A percentile compares a stretch with the other conserved stretches of the same genome.
Conservation (phyloP, 2,797 vertebrate genomes). For the Mallotus villosus region DNA sequence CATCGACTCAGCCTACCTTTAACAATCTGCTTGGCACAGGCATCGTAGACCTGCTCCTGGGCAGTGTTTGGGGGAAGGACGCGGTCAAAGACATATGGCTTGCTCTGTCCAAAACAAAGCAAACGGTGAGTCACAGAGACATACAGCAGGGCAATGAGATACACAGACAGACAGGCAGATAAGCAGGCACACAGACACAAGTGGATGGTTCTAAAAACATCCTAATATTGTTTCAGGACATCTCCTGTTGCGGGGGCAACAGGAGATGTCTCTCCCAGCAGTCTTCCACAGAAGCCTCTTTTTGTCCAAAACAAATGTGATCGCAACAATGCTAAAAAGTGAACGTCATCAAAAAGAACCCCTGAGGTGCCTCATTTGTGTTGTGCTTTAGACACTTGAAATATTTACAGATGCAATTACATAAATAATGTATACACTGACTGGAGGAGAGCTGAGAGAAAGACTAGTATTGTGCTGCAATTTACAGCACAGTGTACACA, state of each 20-base stretch:
- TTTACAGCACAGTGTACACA: too few species aligned
- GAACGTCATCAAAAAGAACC: too few species aligned
- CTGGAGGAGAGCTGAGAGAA: too few species aligned
- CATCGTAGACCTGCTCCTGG: constrained; percentile 89
- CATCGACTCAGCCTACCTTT: constrained; percentile 75
- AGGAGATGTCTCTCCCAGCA: not conserved
- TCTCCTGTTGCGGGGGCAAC: not conserved
- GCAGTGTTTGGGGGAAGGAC: constrained; percentile 85
- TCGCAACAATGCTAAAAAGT: too few species aligned
- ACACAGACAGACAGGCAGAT: not conserved
- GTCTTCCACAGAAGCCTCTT: not conserved
- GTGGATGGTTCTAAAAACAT: not conserved
- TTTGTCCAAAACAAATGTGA: not conserved
- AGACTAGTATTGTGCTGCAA: too few species aligned
- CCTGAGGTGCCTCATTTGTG: not conserved
- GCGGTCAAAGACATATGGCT: constrained; percentile 86
- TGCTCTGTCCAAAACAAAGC: constrained; percentile 74
- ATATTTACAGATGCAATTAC: too few species aligned
- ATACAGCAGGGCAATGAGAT: not conserved
- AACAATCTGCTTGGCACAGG: constrained; percentile 90
- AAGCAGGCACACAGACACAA: not conserved
- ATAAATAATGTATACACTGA: too few species aligned
- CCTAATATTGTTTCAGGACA: not conserved
- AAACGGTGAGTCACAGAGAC: too few species aligned
- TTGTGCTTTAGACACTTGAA: too few species aligned